These are phyloP conservation scores for Agrilus cyanescens DNA, from an alignment of 2,888 invertebrate species.

Conservation along the genomic window DNA sequence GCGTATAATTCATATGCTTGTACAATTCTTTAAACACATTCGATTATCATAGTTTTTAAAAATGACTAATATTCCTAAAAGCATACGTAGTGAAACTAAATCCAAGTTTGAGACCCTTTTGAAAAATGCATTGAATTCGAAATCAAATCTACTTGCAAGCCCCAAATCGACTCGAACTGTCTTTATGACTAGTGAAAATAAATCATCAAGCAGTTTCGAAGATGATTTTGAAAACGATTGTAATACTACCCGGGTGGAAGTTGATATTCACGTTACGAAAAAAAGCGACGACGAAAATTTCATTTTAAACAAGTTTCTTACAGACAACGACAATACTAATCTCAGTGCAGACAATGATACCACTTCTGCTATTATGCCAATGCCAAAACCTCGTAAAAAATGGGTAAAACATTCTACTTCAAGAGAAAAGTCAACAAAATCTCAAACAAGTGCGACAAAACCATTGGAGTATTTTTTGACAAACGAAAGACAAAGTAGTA, in stretches of 20 bases:
- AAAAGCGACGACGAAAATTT: constrained; percentile 13
- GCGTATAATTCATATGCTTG: too few species aligned
- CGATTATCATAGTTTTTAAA: too few species aligned
- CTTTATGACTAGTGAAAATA: constrained; percentile 7
- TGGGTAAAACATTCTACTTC: constrained; percentile 22
- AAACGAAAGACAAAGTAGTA: too few species aligned
- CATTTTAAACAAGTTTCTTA: constrained; percentile 24
- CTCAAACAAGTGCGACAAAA: not conserved
- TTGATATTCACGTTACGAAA: constrained; percentile 8
- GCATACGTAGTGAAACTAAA: constrained; percentile 21
- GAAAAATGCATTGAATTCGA: constrained; percentile 21
- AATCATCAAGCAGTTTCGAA: constrained; percentile 4
- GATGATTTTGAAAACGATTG: constrained; percentile 7
- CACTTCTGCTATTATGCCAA: not conserved
- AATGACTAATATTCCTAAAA: too few species aligned
- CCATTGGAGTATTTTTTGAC: too few species aligned
- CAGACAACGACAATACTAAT: constrained; percentile 4
- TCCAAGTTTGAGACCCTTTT: constrained; percentile 26
- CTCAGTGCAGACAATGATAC: constrained; percentile 1
- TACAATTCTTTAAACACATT: too few species aligned
- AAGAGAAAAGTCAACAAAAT: constrained; percentile 20
- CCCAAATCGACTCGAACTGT: not conserved
- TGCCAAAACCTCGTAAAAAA: constrained; percentile 2
- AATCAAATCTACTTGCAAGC: constrained; percentile 1
- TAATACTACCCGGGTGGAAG: constrained; percentile 10